Conservation (phyloP, 2,113 vertebrate species). For the Morone saxatilis region DNA sequence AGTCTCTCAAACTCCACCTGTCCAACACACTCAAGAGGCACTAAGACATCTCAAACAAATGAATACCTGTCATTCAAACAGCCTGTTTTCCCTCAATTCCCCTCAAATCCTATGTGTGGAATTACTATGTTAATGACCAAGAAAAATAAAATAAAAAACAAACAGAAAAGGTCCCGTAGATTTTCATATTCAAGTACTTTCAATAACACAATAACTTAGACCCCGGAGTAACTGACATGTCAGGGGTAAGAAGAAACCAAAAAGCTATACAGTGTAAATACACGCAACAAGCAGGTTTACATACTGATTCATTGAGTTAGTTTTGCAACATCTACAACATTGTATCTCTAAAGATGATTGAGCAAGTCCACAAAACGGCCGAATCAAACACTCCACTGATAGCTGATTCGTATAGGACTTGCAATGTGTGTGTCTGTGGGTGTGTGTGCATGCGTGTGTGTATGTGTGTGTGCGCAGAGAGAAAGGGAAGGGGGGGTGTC, state of each 20-base stretch:
- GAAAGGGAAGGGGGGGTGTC: neutral
- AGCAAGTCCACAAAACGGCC: slow-evolving; percentile 49
- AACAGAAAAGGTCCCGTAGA: slow-evolving; percentile 68
- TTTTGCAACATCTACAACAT: slow-evolving; percentile 64
- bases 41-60: slow-evolving; percentile 57
- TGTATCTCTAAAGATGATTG: slow-evolving; percentile 49
- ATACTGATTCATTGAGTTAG: slow-evolving; percentile 65
- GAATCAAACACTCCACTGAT: slow-evolving; percentile 41
- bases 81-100: slow-evolving; percentile 53
- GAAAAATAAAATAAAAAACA: slow-evolving; percentile 5
- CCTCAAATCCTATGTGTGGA: slow-evolving; percentile 61
- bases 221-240: slow-evolving; percentile 65
- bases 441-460: neutral
- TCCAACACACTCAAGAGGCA: slow-evolving; percentile 61
- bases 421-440: neutral
- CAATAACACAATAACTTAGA: slow-evolving; percentile 84
- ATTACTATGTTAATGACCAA: slow-evolving; percentile 52
- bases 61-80: slow-evolving; percentile 78
- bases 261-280: slow-evolving; percentile 82
- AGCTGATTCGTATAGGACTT: slow-evolving; percentile 41
- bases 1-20: slow-evolving; percentile 1
- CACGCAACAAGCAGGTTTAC: slow-evolving; percentile 75
- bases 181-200: slow-evolving; percentile 85
- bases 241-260: slow-evolving; percentile 50
- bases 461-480: slow-evolving; percentile 10